These are phyloP conservation scores for Geotrypetes seraphini DNA, from an alignment of 2,797 vertebrate species.

Conservation along the genomic window DNA sequence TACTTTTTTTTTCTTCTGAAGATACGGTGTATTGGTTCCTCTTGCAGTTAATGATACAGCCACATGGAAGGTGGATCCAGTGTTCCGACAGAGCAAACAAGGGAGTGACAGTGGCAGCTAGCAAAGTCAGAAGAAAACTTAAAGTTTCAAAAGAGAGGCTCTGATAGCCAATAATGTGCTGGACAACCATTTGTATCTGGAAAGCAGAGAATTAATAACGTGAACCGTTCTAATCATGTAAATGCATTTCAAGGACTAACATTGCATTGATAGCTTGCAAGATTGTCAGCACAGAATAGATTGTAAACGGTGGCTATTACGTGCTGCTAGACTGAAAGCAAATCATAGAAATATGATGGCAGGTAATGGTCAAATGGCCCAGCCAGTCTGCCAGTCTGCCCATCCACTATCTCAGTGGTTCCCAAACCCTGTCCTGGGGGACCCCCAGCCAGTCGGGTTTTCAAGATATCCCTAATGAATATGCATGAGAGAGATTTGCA, in stretches of 20 bases:
- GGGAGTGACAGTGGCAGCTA: conserved; percentile 78
- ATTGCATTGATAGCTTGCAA: too few relatives aligned
- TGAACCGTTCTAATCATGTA: neutral
- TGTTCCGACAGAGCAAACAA: conserved; percentile 82
- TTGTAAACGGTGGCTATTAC: too few relatives aligned
- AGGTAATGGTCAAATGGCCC: too few relatives aligned
- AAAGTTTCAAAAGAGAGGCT: conserved; percentile 70
- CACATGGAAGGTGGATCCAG: conserved; percentile 91
- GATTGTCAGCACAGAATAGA: too few relatives aligned
- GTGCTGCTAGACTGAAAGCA: too few relatives aligned
- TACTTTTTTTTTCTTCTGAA: conserved; percentile 55
- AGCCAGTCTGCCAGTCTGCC: too few relatives aligned
- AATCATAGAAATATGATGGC: too few relatives aligned
- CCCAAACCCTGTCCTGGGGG: too few relatives aligned
- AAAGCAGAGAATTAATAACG: conserved; percentile 33
- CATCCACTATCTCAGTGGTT: too few relatives aligned
- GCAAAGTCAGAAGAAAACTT: conserved; percentile 82
- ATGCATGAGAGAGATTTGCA: too few relatives aligned
- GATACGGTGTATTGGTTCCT: conserved; percentile 26
- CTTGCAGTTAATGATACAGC: conserved; percentile 90
- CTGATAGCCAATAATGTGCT: conserved; percentile 60
- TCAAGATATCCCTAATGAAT: too few relatives aligned
- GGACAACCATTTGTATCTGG: conserved; percentile 77
- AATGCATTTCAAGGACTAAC: conserved; percentile 6
- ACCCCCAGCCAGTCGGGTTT: too few relatives aligned